Evolutionary conservation across 2,797 vertebrate genomes (phyloP).

Genomic region (Ibycter americanus): DNA sequence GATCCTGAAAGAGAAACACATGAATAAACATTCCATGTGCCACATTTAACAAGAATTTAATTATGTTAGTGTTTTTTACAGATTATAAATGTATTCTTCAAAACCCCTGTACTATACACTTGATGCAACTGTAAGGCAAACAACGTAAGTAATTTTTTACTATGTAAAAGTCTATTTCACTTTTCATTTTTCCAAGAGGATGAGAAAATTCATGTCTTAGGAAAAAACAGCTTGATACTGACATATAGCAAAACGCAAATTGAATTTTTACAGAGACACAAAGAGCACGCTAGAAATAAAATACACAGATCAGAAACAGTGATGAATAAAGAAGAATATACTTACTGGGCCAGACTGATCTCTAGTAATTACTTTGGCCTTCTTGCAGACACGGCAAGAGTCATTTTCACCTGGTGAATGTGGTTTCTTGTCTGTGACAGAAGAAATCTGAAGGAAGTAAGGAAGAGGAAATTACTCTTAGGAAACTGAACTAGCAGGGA

Average conservation of each 20-base stretch:
- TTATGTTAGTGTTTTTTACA: not conserved
- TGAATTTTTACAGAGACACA: not conserved
- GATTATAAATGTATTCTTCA: slow-evolving; percentile 9
- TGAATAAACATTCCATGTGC: not conserved
- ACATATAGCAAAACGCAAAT: not conserved
- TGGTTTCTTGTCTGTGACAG: not conserved
- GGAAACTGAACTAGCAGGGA: not conserved
- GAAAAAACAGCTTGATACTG: slow-evolving; percentile 1
- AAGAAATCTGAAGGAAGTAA: not conserved
- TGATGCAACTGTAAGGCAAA: slow-evolving; percentile 16
- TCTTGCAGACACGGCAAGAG: not conserved
- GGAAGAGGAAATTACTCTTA: not conserved
- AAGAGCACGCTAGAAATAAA: not conserved
- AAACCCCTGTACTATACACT: not conserved
- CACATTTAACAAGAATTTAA: not conserved
- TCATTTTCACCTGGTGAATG: not conserved
- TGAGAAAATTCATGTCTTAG: not conserved
- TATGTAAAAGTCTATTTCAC: slow-evolving; percentile 5
- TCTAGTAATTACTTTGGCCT: not conserved
- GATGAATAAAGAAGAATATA: not conserved
- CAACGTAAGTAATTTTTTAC: not conserved
- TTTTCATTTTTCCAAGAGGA: slow-evolving; percentile 14
- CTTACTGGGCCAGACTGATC: not conserved
- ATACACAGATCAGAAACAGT: not conserved
- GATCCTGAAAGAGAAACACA: not conserved